Evolutionary conservation across 2,888 invertebrate genomes (phyloP).

Genomic region (Dryadula phaetusa): DNA sequence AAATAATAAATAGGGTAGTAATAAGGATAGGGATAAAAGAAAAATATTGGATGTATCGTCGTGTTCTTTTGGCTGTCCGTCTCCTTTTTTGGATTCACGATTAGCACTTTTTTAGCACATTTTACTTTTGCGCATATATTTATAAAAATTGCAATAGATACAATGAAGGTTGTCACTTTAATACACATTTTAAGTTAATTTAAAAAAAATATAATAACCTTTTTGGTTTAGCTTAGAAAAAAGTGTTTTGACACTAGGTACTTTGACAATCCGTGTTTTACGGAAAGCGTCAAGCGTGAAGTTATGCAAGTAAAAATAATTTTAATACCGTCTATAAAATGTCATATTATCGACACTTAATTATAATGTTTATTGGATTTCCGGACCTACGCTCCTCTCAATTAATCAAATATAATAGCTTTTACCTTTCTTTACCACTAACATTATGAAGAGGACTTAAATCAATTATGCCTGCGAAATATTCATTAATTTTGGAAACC

Average conservation of each 20-base stretch:
- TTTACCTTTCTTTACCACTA: conserved; percentile 29
- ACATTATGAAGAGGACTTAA: conserved; percentile 17
- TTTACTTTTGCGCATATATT: not conserved
- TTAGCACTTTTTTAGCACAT: not conserved
- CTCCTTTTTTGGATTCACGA: not conserved
- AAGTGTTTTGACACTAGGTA: no score
- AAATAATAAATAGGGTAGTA: conserved; percentile 38
- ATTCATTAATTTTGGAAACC: conserved; percentile 15
- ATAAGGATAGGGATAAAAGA: conserved; percentile 17
- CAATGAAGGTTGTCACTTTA: not conserved
- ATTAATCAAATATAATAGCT: conserved; percentile 26
- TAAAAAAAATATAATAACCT: no score
- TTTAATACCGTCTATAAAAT: conserved; percentile 11
- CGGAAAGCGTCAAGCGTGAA: no score
- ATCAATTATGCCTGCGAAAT: conserved; percentile 21
- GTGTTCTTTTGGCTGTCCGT: not conserved
- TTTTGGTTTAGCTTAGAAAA: no score
- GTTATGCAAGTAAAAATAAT: not conserved
- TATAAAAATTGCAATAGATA: not conserved
- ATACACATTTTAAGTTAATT: not conserved
- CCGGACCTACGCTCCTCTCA: conserved; percentile 22
- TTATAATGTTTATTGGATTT: conserved; percentile 35
- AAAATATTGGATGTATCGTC: not conserved
- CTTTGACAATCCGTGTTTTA: no score
- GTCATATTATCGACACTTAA: conserved; percentile 16